A percentile compares a stretch with the other conserved stretches of the same genome.
phyloP scores from a whole-genome alignment of 2,113 vertebrate genomes.

The Triplophysa dalaica region DNA sequence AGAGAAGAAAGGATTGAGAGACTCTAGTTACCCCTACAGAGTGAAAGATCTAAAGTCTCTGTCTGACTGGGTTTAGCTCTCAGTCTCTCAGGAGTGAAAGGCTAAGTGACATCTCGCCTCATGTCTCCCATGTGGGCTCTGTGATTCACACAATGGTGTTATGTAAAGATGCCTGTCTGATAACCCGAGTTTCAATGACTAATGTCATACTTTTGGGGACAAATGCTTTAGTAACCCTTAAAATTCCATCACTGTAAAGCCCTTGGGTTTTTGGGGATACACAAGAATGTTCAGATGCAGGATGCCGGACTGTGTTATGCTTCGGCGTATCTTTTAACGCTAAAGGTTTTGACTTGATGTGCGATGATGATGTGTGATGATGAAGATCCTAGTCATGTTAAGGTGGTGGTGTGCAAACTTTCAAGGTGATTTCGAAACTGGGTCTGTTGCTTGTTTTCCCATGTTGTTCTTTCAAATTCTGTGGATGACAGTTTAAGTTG shows the following conservation, averaged over 20 bases:
- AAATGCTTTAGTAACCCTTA: conserved; percentile 18
- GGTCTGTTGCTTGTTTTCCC: conserved; percentile 14
- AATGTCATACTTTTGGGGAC: conserved; percentile 27
- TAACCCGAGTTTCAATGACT: conserved; percentile 29
- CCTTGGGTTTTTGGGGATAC: conserved; percentile 14
- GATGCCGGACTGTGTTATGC: neutral
- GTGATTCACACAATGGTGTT: conserved; percentile 41
- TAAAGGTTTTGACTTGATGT: conserved; percentile 23
- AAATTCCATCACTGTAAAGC: conserved; percentile 18
- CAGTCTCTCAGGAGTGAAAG: conserved; percentile 34
- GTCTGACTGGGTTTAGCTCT: conserved; percentile 22
- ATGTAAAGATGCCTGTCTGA: conserved; percentile 39
- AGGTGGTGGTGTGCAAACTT: conserved; percentile 3
- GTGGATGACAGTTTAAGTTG: too few relatives aligned
- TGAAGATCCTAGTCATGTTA: conserved; percentile 30
- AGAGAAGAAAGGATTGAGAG: neutral
- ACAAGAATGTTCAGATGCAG: conserved; percentile 16
- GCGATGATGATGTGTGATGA: conserved; percentile 21
- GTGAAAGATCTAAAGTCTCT: neutral
- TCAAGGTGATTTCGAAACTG: conserved; percentile 9
- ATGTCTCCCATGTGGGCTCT: conserved; percentile 16
- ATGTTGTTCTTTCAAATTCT: neutral
- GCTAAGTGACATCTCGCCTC: conserved; percentile 41
- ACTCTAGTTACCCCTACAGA: neutral
- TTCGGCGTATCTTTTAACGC: conserved; percentile 6